These are phyloP conservation scores for Gila orcuttii DNA, from an alignment of 2,113 vertebrate species.

Conservation along the genomic window DNA sequence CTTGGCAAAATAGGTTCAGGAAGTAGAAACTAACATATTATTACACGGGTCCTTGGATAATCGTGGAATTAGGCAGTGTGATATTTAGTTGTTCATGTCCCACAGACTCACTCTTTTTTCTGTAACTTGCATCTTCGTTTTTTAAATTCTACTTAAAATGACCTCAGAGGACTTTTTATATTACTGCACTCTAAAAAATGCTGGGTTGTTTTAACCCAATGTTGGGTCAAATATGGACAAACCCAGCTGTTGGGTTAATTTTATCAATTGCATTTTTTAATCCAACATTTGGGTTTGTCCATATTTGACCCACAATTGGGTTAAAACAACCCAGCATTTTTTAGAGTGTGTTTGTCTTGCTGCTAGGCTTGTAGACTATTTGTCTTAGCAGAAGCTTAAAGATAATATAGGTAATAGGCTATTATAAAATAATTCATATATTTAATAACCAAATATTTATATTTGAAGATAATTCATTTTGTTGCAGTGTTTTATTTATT, in stretches of 20 bases:
- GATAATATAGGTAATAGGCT: not conserved
- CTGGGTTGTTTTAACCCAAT: too few relatives aligned
- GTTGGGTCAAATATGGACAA: too few relatives aligned
- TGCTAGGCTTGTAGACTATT: not conserved
- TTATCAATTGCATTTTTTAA: too few relatives aligned
- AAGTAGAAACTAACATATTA: not conserved
- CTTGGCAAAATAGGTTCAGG: conserved; percentile 2
- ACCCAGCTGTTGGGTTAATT: too few relatives aligned
- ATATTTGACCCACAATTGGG: too few relatives aligned
- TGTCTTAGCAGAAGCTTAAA: not conserved
- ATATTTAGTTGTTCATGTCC: not conserved
- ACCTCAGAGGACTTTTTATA: not conserved
- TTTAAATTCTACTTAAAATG: not conserved
- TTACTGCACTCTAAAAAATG: too few relatives aligned
- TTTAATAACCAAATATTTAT: not conserved
- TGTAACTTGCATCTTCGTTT: not conserved
- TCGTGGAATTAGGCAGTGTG: not conserved
- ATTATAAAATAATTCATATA: not conserved
- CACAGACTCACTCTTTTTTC: not conserved
- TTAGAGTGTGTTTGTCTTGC: not conserved
- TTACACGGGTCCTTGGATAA: conserved; percentile 6
- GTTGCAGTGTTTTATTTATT: not conserved
- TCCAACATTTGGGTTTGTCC: too few relatives aligned
- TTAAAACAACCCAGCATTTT: too few relatives aligned
- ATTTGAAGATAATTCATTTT: not conserved